A percentile compares a stretch with the other conserved stretches of the same genome.
Conservation (phyloP, 2,797 vertebrate species). For the Sebastes cheni region DNA sequence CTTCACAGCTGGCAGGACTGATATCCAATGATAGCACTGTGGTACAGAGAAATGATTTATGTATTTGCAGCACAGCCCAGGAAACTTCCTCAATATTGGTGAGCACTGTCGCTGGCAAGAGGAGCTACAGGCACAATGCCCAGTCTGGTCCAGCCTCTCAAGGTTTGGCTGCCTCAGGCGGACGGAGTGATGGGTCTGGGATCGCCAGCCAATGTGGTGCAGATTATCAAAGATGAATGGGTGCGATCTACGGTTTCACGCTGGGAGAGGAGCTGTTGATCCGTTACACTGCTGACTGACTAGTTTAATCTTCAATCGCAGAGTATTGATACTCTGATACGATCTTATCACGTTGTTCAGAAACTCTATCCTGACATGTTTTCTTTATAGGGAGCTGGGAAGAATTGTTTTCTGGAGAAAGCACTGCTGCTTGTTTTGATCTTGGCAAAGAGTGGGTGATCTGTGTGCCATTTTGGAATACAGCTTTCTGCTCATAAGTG, state of each 20-base stretch:
- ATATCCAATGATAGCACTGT: conserved; percentile 10
- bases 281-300: neutral
- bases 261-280: conserved; percentile 3
- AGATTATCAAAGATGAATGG: conserved; percentile 26
- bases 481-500: conserved; percentile 21
- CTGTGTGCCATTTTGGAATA: conserved; percentile 20
- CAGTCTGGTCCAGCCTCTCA: conserved; percentile 25
- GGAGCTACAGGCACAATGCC: conserved; percentile 23
- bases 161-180: conserved; percentile 1
- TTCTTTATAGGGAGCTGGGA: neutral
- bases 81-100: conserved; percentile 33
- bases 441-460: conserved; percentile 7
- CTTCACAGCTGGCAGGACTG: conserved; percentile 20
- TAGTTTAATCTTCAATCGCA: neutral
- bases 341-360: neutral
- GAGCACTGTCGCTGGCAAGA: conserved; percentile 15
- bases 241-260: conserved; percentile 9
- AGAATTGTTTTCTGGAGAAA: conserved; percentile 13
- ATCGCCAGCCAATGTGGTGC: conserved; percentile 1
- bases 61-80: conserved; percentile 25
- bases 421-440: conserved; percentile 27
- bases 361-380: neutral
- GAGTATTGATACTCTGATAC: neutral
- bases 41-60: conserved; percentile 30
- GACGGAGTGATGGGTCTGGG: conserved; percentile 15